Conservation (phyloP, 2,888 invertebrate genomes). For the Gibbula magus region DNA sequence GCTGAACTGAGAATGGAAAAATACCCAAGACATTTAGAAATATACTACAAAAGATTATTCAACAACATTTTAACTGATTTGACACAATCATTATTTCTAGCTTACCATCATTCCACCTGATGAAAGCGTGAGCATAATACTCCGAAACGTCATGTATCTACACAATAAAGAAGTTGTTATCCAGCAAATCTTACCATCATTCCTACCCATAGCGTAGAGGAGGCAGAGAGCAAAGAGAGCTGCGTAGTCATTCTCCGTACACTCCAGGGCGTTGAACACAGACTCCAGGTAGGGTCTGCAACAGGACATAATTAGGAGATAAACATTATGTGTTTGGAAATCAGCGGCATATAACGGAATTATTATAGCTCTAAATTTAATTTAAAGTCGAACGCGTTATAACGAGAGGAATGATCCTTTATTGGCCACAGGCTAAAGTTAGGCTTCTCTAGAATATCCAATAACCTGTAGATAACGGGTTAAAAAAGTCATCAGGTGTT, state of each 20-base stretch:
- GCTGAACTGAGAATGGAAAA: no score
- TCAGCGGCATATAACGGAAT: no score
- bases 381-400: not conserved
- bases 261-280: slow-evolving; percentile 89
- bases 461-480: no score
- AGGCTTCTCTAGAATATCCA: no score
- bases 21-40: no score
- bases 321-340: not conserved
- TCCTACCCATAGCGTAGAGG: slow-evolving; percentile 93
- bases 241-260: slow-evolving; percentile 94
- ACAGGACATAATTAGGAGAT: not conserved
- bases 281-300: slow-evolving; percentile 90
- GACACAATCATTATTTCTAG: not conserved
- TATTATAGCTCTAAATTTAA: no score
- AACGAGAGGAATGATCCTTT: not conserved
- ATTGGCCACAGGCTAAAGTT: no score
- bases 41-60: no score
- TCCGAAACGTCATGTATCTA: no score
- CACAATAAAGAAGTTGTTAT: no score
- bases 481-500: no score
- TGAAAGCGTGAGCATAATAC: no score
- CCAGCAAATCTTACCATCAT: slow-evolving; percentile 89
- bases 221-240: slow-evolving; percentile 93
- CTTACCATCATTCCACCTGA: slow-evolving; percentile 87
- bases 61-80: not conserved